Evolutionary conservation across 2,888 invertebrate genomes (phyloP).

Genomic region (Spilosoma lubricipeda): DNA sequence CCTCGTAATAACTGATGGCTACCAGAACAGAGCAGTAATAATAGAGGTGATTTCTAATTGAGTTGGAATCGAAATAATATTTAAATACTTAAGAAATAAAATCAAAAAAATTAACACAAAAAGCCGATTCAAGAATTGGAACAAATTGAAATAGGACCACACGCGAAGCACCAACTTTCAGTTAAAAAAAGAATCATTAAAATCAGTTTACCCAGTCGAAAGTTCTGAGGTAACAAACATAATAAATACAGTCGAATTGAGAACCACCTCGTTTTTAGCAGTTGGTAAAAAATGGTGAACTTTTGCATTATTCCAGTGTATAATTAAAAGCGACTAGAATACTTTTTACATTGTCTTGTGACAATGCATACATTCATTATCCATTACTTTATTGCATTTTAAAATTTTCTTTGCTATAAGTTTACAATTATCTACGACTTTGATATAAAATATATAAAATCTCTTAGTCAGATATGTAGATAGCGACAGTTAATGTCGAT

Average conservation of each 20-base stretch:
- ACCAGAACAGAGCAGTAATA: not conserved
- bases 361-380: not conserved
- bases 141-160: no score
- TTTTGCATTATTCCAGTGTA: no score
- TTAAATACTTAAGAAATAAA: no score
- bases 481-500: conserved; percentile 20
- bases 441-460: not conserved
- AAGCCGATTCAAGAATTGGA: no score
- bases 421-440: not conserved
- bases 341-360: not conserved
- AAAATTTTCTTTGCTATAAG: not conserved
- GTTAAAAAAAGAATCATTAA: no score
- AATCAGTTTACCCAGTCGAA: no score
- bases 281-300: no score
- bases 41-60: not conserved
- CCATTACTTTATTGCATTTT: not conserved
- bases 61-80: not conserved
- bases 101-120: no score
- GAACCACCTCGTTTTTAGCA: no score
- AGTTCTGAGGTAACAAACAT: no score
- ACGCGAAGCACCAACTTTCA: no score
- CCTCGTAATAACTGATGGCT: not conserved
- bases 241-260: no score
- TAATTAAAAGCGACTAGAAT: not conserved
- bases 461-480: not conserved